These are phyloP conservation scores for Pempheris klunzingeri DNA, from an alignment of 2,797 vertebrate genomes.

Conservation along the genomic window DNA sequence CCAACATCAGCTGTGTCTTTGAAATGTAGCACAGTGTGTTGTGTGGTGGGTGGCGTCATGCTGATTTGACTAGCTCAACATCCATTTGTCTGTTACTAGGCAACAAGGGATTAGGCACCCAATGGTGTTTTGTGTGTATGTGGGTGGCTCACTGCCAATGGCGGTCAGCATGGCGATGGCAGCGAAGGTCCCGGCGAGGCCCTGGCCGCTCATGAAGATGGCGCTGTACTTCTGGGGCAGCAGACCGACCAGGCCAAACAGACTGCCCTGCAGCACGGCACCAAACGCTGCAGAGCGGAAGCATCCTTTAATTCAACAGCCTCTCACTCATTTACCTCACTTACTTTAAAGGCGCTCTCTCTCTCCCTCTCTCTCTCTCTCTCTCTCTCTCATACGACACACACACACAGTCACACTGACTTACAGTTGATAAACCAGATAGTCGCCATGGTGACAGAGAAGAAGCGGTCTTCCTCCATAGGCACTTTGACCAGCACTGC, in stretches of 20 bases:
- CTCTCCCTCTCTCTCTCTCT: too few relatives aligned
- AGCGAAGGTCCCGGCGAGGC: constrained; percentile 92
- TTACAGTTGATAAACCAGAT: constrained; percentile 95
- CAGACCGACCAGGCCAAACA: constrained; percentile 90
- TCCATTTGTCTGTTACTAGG: constrained; percentile 48
- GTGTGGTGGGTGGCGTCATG: background rate
- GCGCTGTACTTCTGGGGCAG: constrained; percentile 90
- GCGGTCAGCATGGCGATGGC: constrained; percentile 90
- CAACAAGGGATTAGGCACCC: constrained; percentile 31
- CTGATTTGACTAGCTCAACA: constrained; percentile 28
- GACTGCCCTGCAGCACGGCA: constrained; percentile 91
- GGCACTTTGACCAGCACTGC: constrained; percentile 87
- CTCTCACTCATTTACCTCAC: accelerated
- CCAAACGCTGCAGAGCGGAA: constrained; percentile 85
- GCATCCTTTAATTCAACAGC: background rate
- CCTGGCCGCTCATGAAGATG: constrained; percentile 93
- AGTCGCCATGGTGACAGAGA: constrained; percentile 90
- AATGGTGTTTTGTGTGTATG: background rate
- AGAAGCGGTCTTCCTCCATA: constrained; percentile 83
- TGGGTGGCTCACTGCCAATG: constrained; percentile 87
- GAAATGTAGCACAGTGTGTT: background rate
- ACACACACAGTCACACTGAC: constrained; percentile 1
- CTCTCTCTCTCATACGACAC: too few relatives aligned
- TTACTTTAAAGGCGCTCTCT: background rate
- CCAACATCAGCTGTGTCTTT: background rate